Conservation (phyloP, 1,140 invertebrate genomes). For the Eurosta solidaginis region DNA sequence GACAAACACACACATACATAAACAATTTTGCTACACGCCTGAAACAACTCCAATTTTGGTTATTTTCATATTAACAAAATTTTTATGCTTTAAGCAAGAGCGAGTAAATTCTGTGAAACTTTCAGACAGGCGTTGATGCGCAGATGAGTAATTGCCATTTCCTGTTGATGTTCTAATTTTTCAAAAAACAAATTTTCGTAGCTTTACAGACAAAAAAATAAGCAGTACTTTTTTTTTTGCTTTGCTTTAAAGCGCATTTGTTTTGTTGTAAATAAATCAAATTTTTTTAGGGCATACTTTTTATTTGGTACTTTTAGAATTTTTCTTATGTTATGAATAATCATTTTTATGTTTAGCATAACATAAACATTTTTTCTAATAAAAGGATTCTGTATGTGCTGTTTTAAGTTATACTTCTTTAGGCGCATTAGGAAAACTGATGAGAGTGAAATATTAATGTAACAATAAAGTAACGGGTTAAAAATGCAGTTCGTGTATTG, state of each 20-base stretch:
- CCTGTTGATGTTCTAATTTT: conserved; percentile 24
- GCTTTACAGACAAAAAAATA: background rate
- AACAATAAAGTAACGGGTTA: no score
- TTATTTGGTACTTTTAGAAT: background rate
- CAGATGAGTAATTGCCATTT: conserved; percentile 35
- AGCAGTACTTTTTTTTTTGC: background rate
- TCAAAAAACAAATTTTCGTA: background rate
- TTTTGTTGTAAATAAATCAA: background rate
- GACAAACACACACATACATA: background rate
- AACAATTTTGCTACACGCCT: no score
- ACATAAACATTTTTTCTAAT: no score
- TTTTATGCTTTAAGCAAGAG: background rate
- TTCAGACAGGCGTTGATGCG: conserved; percentile 29
- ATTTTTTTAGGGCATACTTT: background rate
- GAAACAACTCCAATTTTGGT: background rate
- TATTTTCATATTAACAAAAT: background rate
- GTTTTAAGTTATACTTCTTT: no score
- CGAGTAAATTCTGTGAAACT: conserved; percentile 8
- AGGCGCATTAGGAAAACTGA: no score
- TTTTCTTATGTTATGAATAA: background rate
- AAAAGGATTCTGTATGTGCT: no score
- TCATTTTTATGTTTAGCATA: background rate
- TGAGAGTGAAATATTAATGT: no score
- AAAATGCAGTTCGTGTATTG: no score
- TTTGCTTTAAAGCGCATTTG: background rate